Conservation (phyloP, 2,797 vertebrate genomes). For the Brachymystax lenok region DNA sequence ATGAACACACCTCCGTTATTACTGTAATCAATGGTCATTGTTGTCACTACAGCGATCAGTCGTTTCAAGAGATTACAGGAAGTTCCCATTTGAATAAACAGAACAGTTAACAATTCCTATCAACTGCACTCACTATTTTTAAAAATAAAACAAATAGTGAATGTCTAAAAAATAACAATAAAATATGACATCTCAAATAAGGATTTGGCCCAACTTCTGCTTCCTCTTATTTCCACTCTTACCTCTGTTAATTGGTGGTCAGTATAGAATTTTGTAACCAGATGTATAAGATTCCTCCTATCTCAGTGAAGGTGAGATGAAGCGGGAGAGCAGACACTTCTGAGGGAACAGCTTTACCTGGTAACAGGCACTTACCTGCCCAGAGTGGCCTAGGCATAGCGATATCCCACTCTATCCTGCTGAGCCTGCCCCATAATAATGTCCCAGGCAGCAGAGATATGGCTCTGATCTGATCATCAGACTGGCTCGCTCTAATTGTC, state of each 20-base stretch:
- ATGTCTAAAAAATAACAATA: no score
- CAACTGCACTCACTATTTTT: not conserved
- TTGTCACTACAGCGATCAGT: conserved; percentile 62
- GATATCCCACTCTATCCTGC: conserved; percentile 34
- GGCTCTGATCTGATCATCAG: conserved; percentile 17
- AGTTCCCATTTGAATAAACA: conserved; percentile 29
- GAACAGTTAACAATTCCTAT: not conserved
- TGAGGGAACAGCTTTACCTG: conserved; percentile 52
- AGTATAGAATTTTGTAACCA: conserved; percentile 29
- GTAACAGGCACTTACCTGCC: conserved; percentile 61
- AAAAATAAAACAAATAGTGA: not conserved
- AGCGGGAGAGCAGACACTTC: conserved; percentile 47
- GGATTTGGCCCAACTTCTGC: not conserved
- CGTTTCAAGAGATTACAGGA: conserved; percentile 40
- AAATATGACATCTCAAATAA: not conserved
- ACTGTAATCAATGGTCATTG: conserved; percentile 44
- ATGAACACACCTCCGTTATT: conserved; percentile 28
- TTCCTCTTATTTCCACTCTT: not conserved
- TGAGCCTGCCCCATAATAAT: no score
- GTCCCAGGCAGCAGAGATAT: not conserved
- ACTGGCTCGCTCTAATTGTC: not conserved
- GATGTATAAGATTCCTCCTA: conserved; percentile 31
- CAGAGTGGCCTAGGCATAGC: conserved; percentile 17
- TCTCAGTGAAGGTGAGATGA: conserved; percentile 45
- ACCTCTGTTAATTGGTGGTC: conserved; percentile 11